These are phyloP conservation scores for Epinephelus coioides DNA, from an alignment of 2,797 vertebrate species.

Conservation along the genomic window DNA sequence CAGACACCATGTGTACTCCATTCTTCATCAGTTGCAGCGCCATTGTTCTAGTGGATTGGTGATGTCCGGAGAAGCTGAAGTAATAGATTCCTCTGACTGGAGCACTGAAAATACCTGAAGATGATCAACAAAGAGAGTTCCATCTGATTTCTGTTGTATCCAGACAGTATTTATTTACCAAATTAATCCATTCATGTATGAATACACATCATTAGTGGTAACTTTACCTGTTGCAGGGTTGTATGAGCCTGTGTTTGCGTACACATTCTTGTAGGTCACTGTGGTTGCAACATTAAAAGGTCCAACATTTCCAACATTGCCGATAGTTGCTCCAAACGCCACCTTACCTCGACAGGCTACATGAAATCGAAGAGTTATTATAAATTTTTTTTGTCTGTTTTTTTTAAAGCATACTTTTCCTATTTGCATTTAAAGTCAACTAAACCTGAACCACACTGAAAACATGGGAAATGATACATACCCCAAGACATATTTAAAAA, in stretches of 20 bases:
- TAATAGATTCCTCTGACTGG: slow-evolving; percentile 59
- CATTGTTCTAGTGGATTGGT: neutral
- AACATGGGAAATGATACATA: neutral
- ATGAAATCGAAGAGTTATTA: neutral
- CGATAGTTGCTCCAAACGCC: slow-evolving; percentile 50
- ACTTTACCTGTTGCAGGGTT: slow-evolving; percentile 46
- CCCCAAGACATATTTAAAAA: neutral
- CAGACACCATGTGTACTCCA: slow-evolving; percentile 23
- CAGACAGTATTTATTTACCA: neutral
- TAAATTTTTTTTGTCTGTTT: neutral
- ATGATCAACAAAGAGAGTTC: slow-evolving; percentile 5
- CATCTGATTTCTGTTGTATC: neutral
- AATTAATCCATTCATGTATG: too few species aligned
- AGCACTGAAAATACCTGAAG: slow-evolving; percentile 62
- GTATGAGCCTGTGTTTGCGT: slow-evolving; percentile 51
- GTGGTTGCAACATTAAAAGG: slow-evolving; percentile 22
- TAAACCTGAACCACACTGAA: neutral
- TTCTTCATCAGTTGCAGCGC: slow-evolving; percentile 60
- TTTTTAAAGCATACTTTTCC: too few species aligned
- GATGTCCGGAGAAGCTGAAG: slow-evolving; percentile 64
- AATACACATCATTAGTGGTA: neutral
- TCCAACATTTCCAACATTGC: neutral
- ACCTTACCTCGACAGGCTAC: slow-evolving; percentile 24
- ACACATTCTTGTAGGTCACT: slow-evolving; percentile 47
- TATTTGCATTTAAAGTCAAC: neutral